These are phyloP conservation scores for Drosophila subsilvestris DNA, from an alignment of 2,888 invertebrate genomes.

Conservation along the genomic window DNA sequence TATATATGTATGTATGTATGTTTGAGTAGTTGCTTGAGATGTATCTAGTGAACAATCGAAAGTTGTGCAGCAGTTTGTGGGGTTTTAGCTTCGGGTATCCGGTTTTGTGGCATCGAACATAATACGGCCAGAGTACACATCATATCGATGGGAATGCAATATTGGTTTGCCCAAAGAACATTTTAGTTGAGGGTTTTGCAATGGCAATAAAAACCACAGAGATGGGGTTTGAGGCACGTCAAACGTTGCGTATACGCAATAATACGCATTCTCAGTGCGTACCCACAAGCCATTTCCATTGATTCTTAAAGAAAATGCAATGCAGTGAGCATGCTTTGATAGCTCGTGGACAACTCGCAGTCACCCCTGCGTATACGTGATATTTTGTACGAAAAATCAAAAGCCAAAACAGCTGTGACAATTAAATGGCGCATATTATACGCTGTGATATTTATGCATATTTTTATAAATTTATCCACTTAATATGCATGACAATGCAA, in stretches of 20 bases:
- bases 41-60: conserved; percentile 8
- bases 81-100: neutral
- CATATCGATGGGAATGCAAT: conserved; percentile 41
- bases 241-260: no score
- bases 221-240: neutral
- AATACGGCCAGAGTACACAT: conserved; percentile 21
- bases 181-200: neutral
- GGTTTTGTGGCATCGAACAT: neutral
- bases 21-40: conserved; percentile 1
- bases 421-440: conserved; percentile 26
- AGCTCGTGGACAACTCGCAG: neutral
- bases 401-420: conserved; percentile 27
- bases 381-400: conserved; percentile 8
- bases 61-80: conserved; percentile 39
- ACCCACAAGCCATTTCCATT: neutral
- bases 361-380: conserved; percentile 16
- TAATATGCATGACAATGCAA: conserved; percentile 33
- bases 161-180: conserved; percentile 30
- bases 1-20: conserved; percentile 40
- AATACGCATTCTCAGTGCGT: neutral
- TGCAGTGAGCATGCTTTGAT: no score
- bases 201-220: neutral
- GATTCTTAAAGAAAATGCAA: neutral
- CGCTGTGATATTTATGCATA: neutral
- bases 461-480: conserved; percentile 32